Evolutionary conservation across 2,113 vertebrate species (phyloP).

Genomic region (Panthera leo): DNA sequence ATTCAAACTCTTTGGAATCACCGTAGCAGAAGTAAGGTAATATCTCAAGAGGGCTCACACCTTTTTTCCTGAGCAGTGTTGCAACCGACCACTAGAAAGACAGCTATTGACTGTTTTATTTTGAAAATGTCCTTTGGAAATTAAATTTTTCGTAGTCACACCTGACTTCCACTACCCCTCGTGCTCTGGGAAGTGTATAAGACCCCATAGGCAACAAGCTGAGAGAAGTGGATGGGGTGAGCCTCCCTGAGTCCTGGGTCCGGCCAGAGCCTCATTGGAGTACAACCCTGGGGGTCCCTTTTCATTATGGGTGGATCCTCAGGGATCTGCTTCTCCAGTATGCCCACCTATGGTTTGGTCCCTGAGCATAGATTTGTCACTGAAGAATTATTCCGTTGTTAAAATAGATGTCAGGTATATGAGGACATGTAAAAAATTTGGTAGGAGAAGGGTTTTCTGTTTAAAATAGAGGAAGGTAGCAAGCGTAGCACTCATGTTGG

Average conservation of each 20-base stretch:
- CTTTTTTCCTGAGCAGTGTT: background rate
- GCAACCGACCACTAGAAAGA: background rate
- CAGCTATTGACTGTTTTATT: background rate
- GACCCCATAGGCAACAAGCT: background rate
- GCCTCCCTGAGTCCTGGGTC: background rate
- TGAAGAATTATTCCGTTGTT: background rate
- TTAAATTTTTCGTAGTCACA: background rate
- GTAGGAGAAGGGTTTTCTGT: background rate
- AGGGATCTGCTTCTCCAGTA: background rate
- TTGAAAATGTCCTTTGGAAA: background rate
- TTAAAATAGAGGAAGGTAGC: background rate
- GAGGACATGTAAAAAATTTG: background rate
- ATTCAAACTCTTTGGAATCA: background rate
- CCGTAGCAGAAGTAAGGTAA: background rate
- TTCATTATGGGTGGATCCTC: background rate
- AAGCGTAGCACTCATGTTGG: background rate
- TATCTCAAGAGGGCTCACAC: background rate
- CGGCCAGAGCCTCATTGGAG: rapidly evolving
- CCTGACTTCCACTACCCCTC: background rate
- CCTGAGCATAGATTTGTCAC: background rate
- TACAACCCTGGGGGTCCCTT: background rate
- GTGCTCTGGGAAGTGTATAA: background rate
- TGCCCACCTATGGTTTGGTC: background rate
- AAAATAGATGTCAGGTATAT: background rate
- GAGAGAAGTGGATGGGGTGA: background rate